Evolutionary conservation across 1,140 invertebrate genomes (phyloP).

Genomic region (Caerostris darwini): DNA sequence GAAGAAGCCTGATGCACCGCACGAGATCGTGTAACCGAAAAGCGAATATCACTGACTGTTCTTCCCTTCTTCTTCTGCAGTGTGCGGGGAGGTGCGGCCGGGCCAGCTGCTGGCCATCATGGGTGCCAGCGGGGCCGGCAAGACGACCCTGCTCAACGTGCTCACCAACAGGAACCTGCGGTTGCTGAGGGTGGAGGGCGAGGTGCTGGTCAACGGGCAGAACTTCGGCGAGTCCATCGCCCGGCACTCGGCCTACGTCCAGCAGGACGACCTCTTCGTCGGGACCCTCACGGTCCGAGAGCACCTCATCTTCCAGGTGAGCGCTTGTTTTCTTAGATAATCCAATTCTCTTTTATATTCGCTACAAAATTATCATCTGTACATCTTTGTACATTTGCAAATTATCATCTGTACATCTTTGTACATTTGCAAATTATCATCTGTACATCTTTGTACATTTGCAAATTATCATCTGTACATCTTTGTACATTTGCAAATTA

Average conservation of each 20-base stretch:
- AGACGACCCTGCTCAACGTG: conserved; percentile 96
- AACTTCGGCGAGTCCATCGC: conserved; percentile 82
- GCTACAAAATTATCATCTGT: too few species aligned
- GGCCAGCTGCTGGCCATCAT: conserved; percentile 95
- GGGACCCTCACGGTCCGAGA: conserved; percentile 95
- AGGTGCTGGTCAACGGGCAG: conserved; percentile 87
- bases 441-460: too few species aligned
- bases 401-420: too few species aligned
- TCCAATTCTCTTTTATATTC: too few species aligned
- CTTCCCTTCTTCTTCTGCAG: conserved; percentile 81
- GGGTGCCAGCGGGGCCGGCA: conserved; percentile 97
- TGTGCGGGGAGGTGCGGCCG: conserved; percentile 92
- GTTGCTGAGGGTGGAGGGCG: conserved; percentile 87
- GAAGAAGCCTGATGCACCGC: background rate
- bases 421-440: too few species aligned
- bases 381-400: too few species aligned
- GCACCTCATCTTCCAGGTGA: conserved; percentile 94
- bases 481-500: too few species aligned
- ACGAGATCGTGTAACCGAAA: conserved; percentile 71
- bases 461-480: too few species aligned
- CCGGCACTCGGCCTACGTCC: conserved; percentile 93
- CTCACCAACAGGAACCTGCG: conserved; percentile 90
- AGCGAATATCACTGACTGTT: conserved; percentile 78
- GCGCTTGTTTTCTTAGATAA: background rate
- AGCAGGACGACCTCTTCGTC: conserved; percentile 97